Conservation (phyloP, 2,797 vertebrate genomes). For the Anableps anableps region DNA sequence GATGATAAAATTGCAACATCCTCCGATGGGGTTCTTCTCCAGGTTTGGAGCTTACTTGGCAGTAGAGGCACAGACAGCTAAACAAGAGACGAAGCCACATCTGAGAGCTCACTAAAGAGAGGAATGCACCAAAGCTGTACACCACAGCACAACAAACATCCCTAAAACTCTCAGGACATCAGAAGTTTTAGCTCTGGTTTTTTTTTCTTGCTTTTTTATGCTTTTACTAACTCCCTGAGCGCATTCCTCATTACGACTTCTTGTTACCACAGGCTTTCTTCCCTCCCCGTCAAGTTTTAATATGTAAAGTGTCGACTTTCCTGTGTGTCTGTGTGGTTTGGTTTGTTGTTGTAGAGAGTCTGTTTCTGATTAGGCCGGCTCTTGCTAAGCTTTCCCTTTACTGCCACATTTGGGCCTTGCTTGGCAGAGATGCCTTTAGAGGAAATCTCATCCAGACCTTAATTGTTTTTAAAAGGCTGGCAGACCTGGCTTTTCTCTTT, state of each 20-base stretch:
- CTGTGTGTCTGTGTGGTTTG: constrained; percentile 70
- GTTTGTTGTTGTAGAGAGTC: constrained; percentile 75
- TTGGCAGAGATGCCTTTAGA: constrained; percentile 55
- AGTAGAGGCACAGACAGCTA: constrained; percentile 53
- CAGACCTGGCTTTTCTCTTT: constrained; percentile 49
- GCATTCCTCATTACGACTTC: constrained; percentile 75
- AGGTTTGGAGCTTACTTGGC: constrained; percentile 41
- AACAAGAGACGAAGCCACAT: constrained; percentile 67
- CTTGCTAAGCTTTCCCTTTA: constrained; percentile 63
- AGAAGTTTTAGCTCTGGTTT: constrained; percentile 53
- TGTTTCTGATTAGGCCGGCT: constrained; percentile 75
- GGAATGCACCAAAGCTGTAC: constrained; percentile 37
- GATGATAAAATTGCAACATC: constrained; percentile 14
- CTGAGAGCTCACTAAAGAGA: constrained; percentile 58
- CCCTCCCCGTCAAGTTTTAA: constrained; percentile 64
- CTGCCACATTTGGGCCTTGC: constrained; percentile 61
- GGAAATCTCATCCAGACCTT: constrained; percentile 66
- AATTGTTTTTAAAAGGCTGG: constrained; percentile 74
- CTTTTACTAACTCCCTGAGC: constrained; percentile 38
- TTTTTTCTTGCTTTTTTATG: constrained; percentile 40
- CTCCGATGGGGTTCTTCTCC: constrained; percentile 49
- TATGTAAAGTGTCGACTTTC: constrained; percentile 77
- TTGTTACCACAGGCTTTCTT: constrained; percentile 71
- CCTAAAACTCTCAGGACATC: constrained; percentile 62
- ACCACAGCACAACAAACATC: constrained; percentile 62